A percentile compares a stretch with the other conserved stretches of the same genome.
phyloP scores from a whole-genome alignment of 1,140 invertebrate species.

The Nephila pilipes region DNA sequence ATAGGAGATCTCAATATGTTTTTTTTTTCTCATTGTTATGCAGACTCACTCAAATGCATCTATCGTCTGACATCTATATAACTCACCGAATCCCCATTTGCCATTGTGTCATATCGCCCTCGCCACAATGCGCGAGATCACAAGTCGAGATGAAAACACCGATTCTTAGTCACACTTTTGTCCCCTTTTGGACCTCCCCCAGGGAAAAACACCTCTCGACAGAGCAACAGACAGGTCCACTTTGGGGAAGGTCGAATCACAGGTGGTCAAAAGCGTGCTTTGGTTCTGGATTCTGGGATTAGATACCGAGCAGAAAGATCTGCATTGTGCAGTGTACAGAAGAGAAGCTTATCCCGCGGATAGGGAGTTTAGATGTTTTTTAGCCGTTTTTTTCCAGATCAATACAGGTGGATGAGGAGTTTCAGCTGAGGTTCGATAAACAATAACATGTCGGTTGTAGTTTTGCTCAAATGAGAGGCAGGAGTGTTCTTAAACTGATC shows the following conservation, averaged over 20 bases:
- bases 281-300: not conserved
- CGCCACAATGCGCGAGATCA: not conserved
- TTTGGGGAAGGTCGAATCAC: not conserved
- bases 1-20: constrained; percentile 2
- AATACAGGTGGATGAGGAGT: not conserved
- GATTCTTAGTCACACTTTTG: constrained; percentile 26
- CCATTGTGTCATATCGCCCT: not conserved
- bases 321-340: not conserved
- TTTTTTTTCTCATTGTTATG: not conserved
- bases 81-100: not conserved
- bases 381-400: not conserved
- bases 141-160: constrained; percentile 24
- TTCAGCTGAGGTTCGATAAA: constrained; percentile 1
- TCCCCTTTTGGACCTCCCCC: not conserved
- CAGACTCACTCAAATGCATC: not conserved
- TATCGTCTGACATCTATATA: constrained; percentile 19
- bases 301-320: not conserved
- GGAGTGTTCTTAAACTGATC: too few relatives aligned
- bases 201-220: not conserved
- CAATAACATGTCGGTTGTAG: not conserved
- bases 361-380: not conserved
- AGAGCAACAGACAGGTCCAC: not conserved
- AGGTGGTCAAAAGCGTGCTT: constrained; percentile 14
- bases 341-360: not conserved
- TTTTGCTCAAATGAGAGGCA: not conserved